Percentiles rank a stretch among this genome's conserved stretches.
phyloP scores from a whole-genome alignment of 1,140 invertebrate species.

The Habropoda laboriosa region DNA sequence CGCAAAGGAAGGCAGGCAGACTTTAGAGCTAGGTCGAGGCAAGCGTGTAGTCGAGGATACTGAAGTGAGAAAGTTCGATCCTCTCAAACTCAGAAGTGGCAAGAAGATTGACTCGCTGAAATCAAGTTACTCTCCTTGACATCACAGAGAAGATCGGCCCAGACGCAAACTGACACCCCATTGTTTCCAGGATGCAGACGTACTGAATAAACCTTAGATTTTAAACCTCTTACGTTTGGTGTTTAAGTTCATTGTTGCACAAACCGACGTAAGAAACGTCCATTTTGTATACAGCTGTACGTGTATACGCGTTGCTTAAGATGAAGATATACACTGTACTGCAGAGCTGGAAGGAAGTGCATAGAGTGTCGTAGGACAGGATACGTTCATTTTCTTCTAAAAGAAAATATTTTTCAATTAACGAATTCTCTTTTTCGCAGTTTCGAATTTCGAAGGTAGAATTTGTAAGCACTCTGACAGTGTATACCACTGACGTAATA shows the following conservation, averaged over 20 bases:
- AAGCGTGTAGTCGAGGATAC: constrained; percentile 15
- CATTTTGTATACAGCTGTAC: neutral
- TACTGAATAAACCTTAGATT: constrained; percentile 17
- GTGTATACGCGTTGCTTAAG: too few species aligned
- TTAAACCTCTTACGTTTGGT: neutral
- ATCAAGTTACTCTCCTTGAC: constrained; percentile 35
- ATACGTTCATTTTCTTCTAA: too few species aligned
- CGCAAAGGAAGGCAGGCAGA: constrained; percentile 7
- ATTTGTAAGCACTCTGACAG: too few species aligned
- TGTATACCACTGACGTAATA: too few species aligned
- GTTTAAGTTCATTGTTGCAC: neutral
- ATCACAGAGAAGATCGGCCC: constrained; percentile 12
- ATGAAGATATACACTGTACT: too few species aligned
- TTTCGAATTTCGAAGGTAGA: too few species aligned
- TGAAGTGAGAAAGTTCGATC: constrained; percentile 49
- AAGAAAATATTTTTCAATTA: too few species aligned
- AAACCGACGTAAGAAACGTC: too few species aligned
- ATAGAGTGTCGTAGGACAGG: too few species aligned
- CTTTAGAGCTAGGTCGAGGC: constrained; percentile 34
- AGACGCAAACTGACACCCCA: neutral
- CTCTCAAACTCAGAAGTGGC: constrained; percentile 23
- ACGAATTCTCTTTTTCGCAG: too few species aligned
- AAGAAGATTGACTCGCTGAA: constrained; percentile 37
- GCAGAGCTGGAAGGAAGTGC: too few species aligned
- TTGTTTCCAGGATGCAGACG: constrained; percentile 18